These are phyloP conservation scores for Hyles vespertilio DNA, from an alignment of 1,140 invertebrate genomes.

Conservation along the genomic window DNA sequence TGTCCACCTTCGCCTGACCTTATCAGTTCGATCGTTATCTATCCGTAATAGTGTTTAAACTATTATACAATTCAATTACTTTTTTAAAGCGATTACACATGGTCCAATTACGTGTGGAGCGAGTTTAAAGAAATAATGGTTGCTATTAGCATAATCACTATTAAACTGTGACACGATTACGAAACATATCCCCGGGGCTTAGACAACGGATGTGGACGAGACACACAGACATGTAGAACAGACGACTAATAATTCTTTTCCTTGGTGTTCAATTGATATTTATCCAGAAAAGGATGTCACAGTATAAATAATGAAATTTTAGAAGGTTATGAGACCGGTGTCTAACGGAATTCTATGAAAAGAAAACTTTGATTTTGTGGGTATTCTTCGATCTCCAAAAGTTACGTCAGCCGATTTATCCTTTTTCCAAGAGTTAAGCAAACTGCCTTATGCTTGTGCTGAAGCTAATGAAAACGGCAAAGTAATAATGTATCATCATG, in stretches of 20 bases:
- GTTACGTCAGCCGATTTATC: too few relatives aligned
- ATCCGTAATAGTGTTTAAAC: not conserved
- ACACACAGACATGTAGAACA: conserved; percentile 4
- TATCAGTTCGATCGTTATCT: not conserved
- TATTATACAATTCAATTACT: conserved; percentile 5
- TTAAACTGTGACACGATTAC: conserved; percentile 11
- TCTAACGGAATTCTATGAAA: too few relatives aligned
- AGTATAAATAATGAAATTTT: too few relatives aligned
- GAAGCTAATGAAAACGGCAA: too few relatives aligned
- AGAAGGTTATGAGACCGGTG: too few relatives aligned
- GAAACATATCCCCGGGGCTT: conserved; percentile 10
- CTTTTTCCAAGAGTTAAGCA: too few relatives aligned
- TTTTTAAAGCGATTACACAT: conserved; percentile 6
- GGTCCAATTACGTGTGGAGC: conserved; percentile 10
- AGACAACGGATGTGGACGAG: not conserved
- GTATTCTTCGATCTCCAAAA: too few relatives aligned
- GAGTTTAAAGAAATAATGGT: conserved; percentile 8
- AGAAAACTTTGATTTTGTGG: too few relatives aligned
- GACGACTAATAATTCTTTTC: not conserved
- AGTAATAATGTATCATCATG: too few relatives aligned
- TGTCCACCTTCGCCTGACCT: not conserved
- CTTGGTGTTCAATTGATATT: too few relatives aligned
- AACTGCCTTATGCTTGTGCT: too few relatives aligned
- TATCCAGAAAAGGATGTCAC: too few relatives aligned
- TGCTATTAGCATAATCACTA: conserved; percentile 15